phyloP scores from a whole-genome alignment of 2,888 invertebrate species.

The Chouioia cunea region DNA sequence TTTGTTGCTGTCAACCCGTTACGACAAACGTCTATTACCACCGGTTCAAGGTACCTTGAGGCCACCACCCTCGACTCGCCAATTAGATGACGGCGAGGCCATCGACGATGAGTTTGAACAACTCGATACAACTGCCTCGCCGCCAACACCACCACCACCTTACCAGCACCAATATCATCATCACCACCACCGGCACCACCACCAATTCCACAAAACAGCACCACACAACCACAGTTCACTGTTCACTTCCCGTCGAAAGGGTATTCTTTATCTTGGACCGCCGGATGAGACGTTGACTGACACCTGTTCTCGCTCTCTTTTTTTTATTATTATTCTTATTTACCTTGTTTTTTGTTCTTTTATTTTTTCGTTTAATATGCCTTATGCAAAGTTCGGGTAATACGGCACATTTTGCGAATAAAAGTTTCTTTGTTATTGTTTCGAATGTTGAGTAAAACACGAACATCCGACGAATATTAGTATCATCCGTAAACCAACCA shows the following conservation, averaged over 20 bases:
- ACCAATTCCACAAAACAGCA: slow-evolving; percentile 56
- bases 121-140: not conserved
- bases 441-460: too few relatives aligned
- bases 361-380: not conserved
- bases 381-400: not conserved
- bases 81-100: slow-evolving; percentile 62
- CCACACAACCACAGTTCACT: slow-evolving; percentile 68
- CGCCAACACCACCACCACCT: too few relatives aligned
- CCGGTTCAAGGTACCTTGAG: slow-evolving; percentile 84
- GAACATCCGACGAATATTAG: too few relatives aligned
- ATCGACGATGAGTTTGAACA: slow-evolving; percentile 23
- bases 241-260: slow-evolving; percentile 66
- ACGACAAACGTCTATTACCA: slow-evolving; percentile 93
- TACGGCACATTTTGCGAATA: too few relatives aligned
- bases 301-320: slow-evolving; percentile 7
- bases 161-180: not conserved
- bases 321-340: not conserved
- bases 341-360: not conserved
- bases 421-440: too few relatives aligned
- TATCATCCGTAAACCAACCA: too few relatives aligned
- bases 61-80: slow-evolving; percentile 66
- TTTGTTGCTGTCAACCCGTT: slow-evolving; percentile 86
- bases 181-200: slow-evolving; percentile 37
- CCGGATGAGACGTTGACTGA: slow-evolving; percentile 22
- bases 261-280: slow-evolving; percentile 53